Evolutionary conservation across 2,113 vertebrate genomes (phyloP).

Genomic region (Trogon surrucura): DNA sequence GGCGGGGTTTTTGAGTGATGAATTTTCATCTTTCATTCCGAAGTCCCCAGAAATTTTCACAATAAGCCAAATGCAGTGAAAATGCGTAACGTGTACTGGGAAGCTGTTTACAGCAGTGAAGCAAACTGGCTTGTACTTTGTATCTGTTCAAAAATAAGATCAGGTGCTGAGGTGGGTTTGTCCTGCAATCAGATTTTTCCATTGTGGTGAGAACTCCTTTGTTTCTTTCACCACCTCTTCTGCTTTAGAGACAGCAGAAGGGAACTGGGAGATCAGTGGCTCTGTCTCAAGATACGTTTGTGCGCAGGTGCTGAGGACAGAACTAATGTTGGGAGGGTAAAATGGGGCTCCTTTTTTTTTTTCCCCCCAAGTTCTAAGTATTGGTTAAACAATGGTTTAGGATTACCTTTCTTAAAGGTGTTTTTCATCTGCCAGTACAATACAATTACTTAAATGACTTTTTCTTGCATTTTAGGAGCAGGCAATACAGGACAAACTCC

Average conservation of each 20-base stretch:
- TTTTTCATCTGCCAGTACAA: neutral
- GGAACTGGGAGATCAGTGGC: neutral
- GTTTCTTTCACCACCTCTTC: neutral
- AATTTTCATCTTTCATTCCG: neutral
- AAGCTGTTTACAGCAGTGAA: neutral
- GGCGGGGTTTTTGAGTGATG: neutral
- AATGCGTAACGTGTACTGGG: neutral
- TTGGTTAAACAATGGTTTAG: neutral
- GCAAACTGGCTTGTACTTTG: neutral
- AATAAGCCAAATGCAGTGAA: neutral
- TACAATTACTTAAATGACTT: conserved; percentile 1
- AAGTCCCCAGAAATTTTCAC: neutral
- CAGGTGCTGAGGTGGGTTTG: neutral
- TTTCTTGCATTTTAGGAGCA: conserved; percentile 79
- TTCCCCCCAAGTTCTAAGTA: neutral
- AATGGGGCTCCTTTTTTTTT: neutral
- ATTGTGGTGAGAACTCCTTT: neutral
- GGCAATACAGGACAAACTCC: conserved; percentile 80
- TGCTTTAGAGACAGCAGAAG: neutral
- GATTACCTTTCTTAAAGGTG: neutral
- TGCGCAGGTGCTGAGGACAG: neutral
- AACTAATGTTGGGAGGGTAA: neutral
- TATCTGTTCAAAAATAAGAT: neutral
- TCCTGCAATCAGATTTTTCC: neutral
- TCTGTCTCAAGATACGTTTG: neutral